Evolutionary conservation across 2,888 invertebrate species (phyloP).

Genomic region (Apodemia mormo): DNA sequence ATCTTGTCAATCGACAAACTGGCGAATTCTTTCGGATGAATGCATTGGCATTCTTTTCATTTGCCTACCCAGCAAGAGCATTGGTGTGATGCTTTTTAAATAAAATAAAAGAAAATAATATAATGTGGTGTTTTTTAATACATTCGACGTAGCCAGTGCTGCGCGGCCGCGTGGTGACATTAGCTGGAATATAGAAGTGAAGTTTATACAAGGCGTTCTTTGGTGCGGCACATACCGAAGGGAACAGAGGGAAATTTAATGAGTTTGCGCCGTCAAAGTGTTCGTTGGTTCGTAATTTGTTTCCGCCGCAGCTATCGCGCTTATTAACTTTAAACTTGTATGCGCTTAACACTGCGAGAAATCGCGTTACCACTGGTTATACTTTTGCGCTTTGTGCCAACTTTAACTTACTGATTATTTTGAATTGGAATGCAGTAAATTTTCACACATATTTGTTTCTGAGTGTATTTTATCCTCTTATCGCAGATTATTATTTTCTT

Average conservation of each 20-base stretch:
- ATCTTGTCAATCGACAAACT: no score
- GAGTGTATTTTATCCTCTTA: no score
- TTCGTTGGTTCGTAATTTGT: slow-evolving; percentile 12
- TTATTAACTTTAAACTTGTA: slow-evolving; percentile 14
- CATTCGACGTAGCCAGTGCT: not conserved
- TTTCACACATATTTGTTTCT: no score
- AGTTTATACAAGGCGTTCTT: slow-evolving; percentile 11
- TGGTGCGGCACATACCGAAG: not conserved
- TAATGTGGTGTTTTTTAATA: not conserved
- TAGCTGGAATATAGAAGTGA: slow-evolving; percentile 5
- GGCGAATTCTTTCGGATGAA: no score
- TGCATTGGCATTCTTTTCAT: no score
- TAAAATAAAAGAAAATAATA: no score
- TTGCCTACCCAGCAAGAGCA: no score
- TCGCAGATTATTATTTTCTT: no score
- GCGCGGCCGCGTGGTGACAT: not conserved
- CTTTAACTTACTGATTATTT: not conserved
- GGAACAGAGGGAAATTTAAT: slow-evolving; percentile 14
- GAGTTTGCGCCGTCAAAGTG: slow-evolving; percentile 18
- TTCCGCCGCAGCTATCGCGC: slow-evolving; percentile 18
- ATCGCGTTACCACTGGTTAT: slow-evolving; percentile 10
- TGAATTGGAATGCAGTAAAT: not conserved
- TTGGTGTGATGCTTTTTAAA: no score
- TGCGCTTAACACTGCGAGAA: slow-evolving; percentile 13
- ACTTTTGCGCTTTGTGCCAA: not conserved